Evolutionary conservation across 2,113 vertebrate genomes (phyloP), one percentile per base, ranked within the genome.

Genomic region (Copsychus sechellarum): DNA sequence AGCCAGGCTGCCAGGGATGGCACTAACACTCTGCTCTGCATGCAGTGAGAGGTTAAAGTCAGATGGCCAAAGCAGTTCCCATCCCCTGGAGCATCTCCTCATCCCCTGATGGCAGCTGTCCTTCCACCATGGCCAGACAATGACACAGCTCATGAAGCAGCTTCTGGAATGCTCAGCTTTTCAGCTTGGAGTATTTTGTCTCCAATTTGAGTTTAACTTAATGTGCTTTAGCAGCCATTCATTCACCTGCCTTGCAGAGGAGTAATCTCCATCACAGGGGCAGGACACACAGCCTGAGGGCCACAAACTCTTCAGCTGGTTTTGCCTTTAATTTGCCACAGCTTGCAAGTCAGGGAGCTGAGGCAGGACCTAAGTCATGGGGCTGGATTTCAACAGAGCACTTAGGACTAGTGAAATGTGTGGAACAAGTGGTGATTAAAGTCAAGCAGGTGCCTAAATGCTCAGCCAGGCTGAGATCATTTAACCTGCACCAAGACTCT

Each of bases 231-330:
- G 82, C 84, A 96, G 82, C 54, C 82, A 61, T 42, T 80, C 7
- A 10, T 54, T 77, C 79, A 69, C 84, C 81, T 88, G 88, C 82
- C 88, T 66, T 77, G 94, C 90, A 92, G 88, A 85, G 62, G 58
- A 88, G 81, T 26, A 29, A 90, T 81, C 76, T 88, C 90, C 94
- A 88, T 54, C 71, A 45, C 71, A 83, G 88, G 88, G 92, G 71
- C 88, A 88, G 79, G 82, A 94, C 80, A 54, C 76, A 20, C 90
- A 93, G 88, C 92, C 81, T 34, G 54, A 90, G 71, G 88, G 88
- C 88, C 86, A 38, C 47, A 92, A 83, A 54, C 79, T 73, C 94
- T 80, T 57, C 94, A 77, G 88, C 86, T 93, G 78, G 17, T 54
- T 54, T 62, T 3, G 58, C 88, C 85, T 95, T 94, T 77, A 14